Base-by-base conservation (phyloP, 1,140 invertebrate species). In the Melanaphis sacchari region DNA sequence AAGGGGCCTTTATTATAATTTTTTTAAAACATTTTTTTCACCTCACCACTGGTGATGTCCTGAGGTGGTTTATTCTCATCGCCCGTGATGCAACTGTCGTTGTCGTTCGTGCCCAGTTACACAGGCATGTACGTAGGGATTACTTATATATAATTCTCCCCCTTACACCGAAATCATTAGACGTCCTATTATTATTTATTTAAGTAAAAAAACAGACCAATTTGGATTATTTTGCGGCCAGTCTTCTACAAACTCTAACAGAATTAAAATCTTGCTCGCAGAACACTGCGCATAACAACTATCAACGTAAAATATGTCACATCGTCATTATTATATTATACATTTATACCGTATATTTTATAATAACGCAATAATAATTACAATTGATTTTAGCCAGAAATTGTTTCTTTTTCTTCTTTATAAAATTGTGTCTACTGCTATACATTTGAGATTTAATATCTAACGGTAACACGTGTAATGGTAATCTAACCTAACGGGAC, bases 11-110 rank as follows among this genome's bases (percentile, higher is more conserved):
- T 90, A 90, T 90, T 90, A 40, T 90, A 49, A 49, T 88, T 89
- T 38, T 49, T 54, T 90, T 41, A 7, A 40, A 54, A 9, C 38
- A 54, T 59, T 90, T 90, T 90, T 54, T 90, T 4, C 49, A 26
- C 36, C n/a, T 38, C 36, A 3, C 88, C 52, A 36, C 49, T 43
- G 87, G 36, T 89, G 36, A 54, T 88, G 87, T 88, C 87, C 87
- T 9, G 87, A 88, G 87, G 87, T 88, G 87, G 87, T 88, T 88
- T 88, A 52, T 88, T n/a, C 87, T 88, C 87, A n/a, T 88, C 87
- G 46, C 87, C 87, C 46, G 46, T 88, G 87, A 88, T 41, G 87
- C 46, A 88, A 88, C 87, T 46, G 46, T 52, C 21, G 87, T 84
- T 49, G 87, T 88, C 46, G 43, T 85, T 40, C 4, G 31, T 18